Evolutionary conservation across 1,140 invertebrate species (phyloP).

Genomic region (Stegodyphus dumicola): DNA sequence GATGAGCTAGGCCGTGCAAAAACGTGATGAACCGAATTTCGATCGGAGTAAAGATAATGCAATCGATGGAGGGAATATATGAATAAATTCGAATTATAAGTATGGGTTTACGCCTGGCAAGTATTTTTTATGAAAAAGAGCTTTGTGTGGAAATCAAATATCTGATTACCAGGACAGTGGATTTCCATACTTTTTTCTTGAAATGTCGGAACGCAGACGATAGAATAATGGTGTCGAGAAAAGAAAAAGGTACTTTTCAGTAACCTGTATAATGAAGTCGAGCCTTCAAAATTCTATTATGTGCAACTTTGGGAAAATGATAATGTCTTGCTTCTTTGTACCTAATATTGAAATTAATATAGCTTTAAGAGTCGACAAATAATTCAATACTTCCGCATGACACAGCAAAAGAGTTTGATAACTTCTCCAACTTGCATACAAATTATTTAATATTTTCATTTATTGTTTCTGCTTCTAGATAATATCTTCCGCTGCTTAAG

Average conservation of each 20-base stretch:
- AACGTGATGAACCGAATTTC: constrained; percentile 42
- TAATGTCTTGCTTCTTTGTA: no score
- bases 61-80: constrained; percentile 48
- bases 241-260: neutral
- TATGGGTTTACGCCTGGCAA: constrained; percentile 10
- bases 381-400: no score
- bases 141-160: constrained; percentile 38
- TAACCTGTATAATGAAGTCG: neutral
- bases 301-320: no score
- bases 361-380: no score
- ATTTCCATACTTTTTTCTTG: constrained; percentile 38
- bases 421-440: no score
- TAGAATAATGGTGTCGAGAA: neutral
- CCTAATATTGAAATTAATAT: no score
- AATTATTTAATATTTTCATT: no score
- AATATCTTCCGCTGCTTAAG: no score
- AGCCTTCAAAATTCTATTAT: neutral
- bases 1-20: constrained; percentile 9
- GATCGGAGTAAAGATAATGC: constrained; percentile 34
- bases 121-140: constrained; percentile 11
- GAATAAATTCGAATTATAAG: constrained; percentile 56
- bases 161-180: constrained; percentile 13
- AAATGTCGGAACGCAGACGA: constrained; percentile 1
- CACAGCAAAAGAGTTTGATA: no score
- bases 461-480: no score